Conservation (phyloP, 2,888 invertebrate genomes). For the Ganaspis brasiliensis region DNA sequence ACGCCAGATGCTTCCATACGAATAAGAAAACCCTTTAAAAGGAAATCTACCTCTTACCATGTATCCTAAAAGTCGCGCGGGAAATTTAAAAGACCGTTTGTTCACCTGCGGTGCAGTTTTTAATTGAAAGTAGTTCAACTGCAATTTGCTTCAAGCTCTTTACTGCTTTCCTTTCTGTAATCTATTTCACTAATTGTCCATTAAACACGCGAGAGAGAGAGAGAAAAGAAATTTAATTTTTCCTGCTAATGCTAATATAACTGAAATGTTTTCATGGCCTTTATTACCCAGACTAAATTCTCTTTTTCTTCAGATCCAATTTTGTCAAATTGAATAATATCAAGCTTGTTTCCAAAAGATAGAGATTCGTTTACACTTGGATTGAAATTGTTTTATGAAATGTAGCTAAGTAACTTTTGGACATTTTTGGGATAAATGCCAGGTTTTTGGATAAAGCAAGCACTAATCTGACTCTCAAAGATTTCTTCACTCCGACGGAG, state of each 20-base stretch:
- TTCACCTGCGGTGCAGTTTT: conserved; percentile 50
- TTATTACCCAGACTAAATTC: neutral
- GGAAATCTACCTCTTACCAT: conserved; percentile 51
- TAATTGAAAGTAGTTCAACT: conserved; percentile 60
- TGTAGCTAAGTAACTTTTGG: neutral
- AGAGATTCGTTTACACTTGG: too few species aligned
- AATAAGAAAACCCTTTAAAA: conserved; percentile 63
- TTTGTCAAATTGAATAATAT: neutral
- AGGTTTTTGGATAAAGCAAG: neutral
- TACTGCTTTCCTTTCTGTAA: conserved; percentile 1
- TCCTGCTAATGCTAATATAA: neutral
- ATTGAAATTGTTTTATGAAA: conserved; percentile 4
- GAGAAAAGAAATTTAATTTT: neutral
- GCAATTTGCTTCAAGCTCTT: conserved; percentile 33
- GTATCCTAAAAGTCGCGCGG: conserved; percentile 49
- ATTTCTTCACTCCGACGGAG: conserved; percentile 51
- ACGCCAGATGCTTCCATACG: conserved; percentile 61
- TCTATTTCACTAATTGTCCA: conserved; percentile 10
- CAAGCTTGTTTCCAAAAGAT: neutral
- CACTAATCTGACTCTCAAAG: conserved; percentile 58
- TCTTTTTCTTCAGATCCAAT: neutral
- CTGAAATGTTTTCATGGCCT: neutral
- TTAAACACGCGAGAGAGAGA: neutral
- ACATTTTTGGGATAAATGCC: conserved; percentile 1
- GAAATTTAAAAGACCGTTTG: conserved; percentile 61